Percentiles rank a stretch among this genome's conserved stretches.
phyloP scores from a whole-genome alignment of 2,888 invertebrate genomes.

The Andricus curvator region DNA sequence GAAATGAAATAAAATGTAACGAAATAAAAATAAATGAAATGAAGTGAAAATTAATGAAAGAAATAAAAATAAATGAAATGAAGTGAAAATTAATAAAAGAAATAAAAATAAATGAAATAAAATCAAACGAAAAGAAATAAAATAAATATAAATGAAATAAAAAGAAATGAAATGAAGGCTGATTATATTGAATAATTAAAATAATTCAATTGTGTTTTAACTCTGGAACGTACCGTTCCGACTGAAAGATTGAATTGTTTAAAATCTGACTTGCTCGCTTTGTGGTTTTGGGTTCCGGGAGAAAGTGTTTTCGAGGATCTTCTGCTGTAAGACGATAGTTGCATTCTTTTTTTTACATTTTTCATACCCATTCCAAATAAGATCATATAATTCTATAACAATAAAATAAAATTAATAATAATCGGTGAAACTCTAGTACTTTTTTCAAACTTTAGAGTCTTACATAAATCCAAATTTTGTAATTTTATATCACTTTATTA shows the following conservation, averaged over 20 bases:
- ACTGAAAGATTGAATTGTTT: not conserved
- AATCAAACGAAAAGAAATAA: too few species aligned
- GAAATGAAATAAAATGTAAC: too few species aligned
- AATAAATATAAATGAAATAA: too few species aligned
- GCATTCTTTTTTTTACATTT: not conserved
- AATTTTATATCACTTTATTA: too few species aligned
- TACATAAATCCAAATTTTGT: not conserved
- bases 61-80: too few species aligned
- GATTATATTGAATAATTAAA: too few species aligned
- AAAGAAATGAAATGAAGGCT: too few species aligned
- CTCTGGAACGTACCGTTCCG: not conserved
- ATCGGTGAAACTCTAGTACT: too few species aligned
- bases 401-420: not conserved
- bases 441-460: not conserved
- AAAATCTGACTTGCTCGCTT: slow-evolving; percentile 27
- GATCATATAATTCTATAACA: not conserved
- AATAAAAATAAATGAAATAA: too few species aligned
- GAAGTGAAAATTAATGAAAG: too few species aligned
- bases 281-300: slow-evolving; percentile 52
- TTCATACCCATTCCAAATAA: not conserved
- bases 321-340: slow-evolving; percentile 15
- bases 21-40: too few species aligned
- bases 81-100: too few species aligned
- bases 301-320: slow-evolving; percentile 53
- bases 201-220: not conserved